Base-by-base conservation (phyloP, 1,140 invertebrate species). In the Pogonus chalceus region DNA sequence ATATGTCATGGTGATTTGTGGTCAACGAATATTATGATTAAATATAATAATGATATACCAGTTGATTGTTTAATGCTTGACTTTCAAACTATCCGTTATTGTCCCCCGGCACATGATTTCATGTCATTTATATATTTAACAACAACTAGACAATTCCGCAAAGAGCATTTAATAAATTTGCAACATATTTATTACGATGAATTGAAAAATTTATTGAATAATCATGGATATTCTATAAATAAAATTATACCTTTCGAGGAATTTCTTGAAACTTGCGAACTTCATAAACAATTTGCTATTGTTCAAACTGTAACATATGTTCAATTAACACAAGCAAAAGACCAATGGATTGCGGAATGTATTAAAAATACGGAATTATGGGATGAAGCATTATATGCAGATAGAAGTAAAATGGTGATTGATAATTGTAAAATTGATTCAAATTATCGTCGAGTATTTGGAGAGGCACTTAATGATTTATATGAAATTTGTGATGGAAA, bases 51-150 rank as follows among this genome's bases (percentile, higher is more conserved):
- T 2, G 50, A 55, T 0, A 2, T 22, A 1, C 58, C 63, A 0
- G 55, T 57, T 1, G 62, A 64, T 24, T 75, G 72, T 23, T 67
- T 68, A 24, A 65, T 79, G 7, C 66, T 80, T 20, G 77, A 79
- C 54, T 75, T 77, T 51, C 78, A 79, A 57, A 58, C 73, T 12
- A 56, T 75, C 52, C 66, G 77, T 7, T 78, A 78, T 20, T 65
- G 64, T 9, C 77, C 78, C 1, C 62, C 76, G 2, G 71, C 71
- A 0, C 72, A 76, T 12, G 79, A 81, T 52, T 31, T 75, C 0
- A 55, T 69, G 2, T 64, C 68, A 9, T 59, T 75, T 1, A 46
- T 76, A 1, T 69, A 72, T 55, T 52, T 73, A 0, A 67, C 65
- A 23, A 58, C 67, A 0, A 60, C 58, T 2, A 61, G 65, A 2